Percentiles rank a stretch among this genome's conserved stretches.
phyloP scores from a whole-genome alignment of 2,113 vertebrate species.

The Brachionichthys hirsutus region DNA sequence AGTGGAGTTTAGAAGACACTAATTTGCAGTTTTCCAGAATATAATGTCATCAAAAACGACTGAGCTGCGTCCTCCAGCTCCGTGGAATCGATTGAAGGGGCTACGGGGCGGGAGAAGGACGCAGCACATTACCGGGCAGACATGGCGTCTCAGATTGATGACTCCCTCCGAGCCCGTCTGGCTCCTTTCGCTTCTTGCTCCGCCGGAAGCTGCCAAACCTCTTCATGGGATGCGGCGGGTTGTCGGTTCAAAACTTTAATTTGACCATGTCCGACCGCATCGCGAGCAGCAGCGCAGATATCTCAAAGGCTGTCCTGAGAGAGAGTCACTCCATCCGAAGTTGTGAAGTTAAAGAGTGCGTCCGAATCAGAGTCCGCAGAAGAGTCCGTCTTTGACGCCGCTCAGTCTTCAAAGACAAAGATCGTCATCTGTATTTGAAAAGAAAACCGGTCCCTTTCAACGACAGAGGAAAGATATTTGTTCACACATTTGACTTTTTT shows the following conservation, averaged over 20 bases:
- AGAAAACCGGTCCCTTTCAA: not conserved
- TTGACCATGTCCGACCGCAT: conserved; percentile 62
- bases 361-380: not conserved
- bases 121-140: conserved; percentile 64
- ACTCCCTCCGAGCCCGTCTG: conserved; percentile 75
- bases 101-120: not conserved
- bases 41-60: not conserved
- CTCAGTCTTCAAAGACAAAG: not conserved
- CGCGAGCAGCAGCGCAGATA: conserved; percentile 13
- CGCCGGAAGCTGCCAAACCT: conserved; percentile 91
- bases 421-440: not conserved
- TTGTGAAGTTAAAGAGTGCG: not conserved
- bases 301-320: conserved; percentile 5
- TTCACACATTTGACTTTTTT: too few species aligned
- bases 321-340: conserved; percentile 22
- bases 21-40: too few species aligned
- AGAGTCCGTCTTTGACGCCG: not conserved
- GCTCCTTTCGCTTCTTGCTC: conserved; percentile 85
- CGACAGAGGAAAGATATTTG: not conserved
- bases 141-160: conserved; percentile 83
- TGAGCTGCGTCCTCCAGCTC: too few species aligned
- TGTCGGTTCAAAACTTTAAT: conserved; percentile 39
- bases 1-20: too few species aligned
- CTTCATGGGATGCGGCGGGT: conserved; percentile 85
- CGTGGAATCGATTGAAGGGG: too few species aligned